Base-by-base conservation (phyloP, 2,888 invertebrate genomes). In the Lissonota sp. region DNA sequence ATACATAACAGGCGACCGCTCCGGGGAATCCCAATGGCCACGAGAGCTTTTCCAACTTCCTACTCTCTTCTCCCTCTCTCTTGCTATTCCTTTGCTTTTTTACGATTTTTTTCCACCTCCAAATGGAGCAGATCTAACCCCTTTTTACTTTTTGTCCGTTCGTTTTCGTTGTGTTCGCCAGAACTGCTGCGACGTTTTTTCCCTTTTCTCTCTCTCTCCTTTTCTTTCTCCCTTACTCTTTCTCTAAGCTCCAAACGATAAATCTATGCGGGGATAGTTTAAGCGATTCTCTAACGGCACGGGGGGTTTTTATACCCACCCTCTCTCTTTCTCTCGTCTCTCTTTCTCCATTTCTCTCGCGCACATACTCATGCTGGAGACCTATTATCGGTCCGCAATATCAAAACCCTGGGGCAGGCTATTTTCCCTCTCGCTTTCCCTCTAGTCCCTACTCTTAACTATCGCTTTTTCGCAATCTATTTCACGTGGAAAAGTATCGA, bases 241-340 rank as follows among this genome's bases (percentile, higher is more conserved):
- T 76, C 74, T 71, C 74, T 83, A 82, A 83, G 82, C 79, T 73
- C 74, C 57, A 62, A 72, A 84, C 88, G 86, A 91, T 91, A 91
- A 91, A 91, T 91, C 87, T 87, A 84, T 86, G 83, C 80, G 86
- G 86, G 86, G 86, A 85, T 86, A 87, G 88, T 88, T 90, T 88
- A 88, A 89, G 86, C 90, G 88, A 89, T 90, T 88, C 90, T 88
- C 89, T 87, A 90, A 87, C 89, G 83, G 87, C 85, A 83, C 84
- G 85, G 85, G 86, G 62, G 79, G 79, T 62, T 66, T 46, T 64
- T 37, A 37, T 63, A 44, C 46, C 37, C 37, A 42, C 49, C 64
- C 66, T 14, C 39, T 42, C 64, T 44, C 44, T 51, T 66, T 64
- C 62, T 14, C 14, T 66, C 42, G 71, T 60, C 53, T 12, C 66